Conservation (phyloP, 2,797 vertebrate genomes). For the Gouania willdenowi region DNA sequence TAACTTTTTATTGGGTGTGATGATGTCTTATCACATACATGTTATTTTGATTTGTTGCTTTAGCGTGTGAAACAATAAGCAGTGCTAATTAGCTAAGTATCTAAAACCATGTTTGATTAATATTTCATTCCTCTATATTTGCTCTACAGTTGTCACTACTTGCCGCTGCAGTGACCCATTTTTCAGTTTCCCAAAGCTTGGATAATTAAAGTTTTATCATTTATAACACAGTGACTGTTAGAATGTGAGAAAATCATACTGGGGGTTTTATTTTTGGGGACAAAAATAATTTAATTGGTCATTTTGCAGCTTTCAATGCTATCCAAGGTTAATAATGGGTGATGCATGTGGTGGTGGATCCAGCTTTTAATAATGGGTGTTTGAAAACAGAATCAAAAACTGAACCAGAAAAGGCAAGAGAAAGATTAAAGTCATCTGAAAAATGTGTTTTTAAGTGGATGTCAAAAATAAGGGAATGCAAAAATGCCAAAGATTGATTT, state of each 20-base stretch:
- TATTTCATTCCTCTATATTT: conserved; percentile 9
- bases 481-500: too few relatives aligned
- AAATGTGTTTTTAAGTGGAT: too few relatives aligned
- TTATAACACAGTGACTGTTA: conserved; percentile 22
- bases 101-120: too few relatives aligned
- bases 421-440: neutral
- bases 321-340: conserved; percentile 19
- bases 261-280: conserved; percentile 15
- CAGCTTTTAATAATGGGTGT: conserved; percentile 30
- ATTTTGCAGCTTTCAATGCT: conserved; percentile 28
- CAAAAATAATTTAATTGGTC: conserved; percentile 22
- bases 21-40: too few relatives aligned
- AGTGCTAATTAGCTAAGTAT: too few relatives aligned
- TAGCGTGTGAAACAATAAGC: too few relatives aligned
- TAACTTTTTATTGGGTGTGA: too few relatives aligned
- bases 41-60: too few relatives aligned
- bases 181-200: conserved; percentile 20
- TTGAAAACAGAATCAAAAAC: conserved; percentile 9
- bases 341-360: conserved; percentile 34
- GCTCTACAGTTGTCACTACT: conserved; percentile 2
- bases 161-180: conserved; percentile 26
- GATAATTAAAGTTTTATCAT: conserved; percentile 43
- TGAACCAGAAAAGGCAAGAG: too few relatives aligned
- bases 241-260: conserved; percentile 24
- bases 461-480: too few relatives aligned